A percentile compares a stretch with the other conserved stretches of the same genome.
Conservation (phyloP, 2,797 vertebrate genomes). For the Sebastes elongatus region DNA sequence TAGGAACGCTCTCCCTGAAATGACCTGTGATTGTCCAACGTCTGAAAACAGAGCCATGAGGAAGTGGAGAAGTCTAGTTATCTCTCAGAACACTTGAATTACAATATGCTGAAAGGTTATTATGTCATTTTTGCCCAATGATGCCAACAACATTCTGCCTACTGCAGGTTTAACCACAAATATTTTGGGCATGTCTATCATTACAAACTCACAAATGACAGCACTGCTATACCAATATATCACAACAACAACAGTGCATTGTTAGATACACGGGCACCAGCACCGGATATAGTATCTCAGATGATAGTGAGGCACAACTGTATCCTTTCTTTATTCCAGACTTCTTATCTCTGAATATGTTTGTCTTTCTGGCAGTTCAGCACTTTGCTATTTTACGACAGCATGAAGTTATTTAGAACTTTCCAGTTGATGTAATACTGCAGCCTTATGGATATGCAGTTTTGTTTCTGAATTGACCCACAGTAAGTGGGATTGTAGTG, state of each 20-base stretch:
- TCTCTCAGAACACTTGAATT: too few relatives aligned
- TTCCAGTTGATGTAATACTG: neutral
- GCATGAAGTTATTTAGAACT: neutral
- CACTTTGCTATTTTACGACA: neutral
- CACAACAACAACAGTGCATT: neutral
- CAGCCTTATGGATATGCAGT: neutral
- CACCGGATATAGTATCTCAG: neutral
- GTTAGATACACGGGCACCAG: neutral
- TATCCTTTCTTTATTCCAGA: neutral
- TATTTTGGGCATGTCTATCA: too few relatives aligned
- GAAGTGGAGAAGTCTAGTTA: too few relatives aligned
- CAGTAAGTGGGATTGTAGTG: neutral
- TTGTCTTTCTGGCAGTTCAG: neutral
- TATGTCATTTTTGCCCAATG: too few relatives aligned
- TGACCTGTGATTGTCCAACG: too few relatives aligned
- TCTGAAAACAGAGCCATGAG: too few relatives aligned
- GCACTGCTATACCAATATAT: neutral
- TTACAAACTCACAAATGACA: neutral
- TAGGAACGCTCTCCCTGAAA: too few relatives aligned
- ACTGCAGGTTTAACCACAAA: too few relatives aligned
- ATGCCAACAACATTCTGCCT: too few relatives aligned
- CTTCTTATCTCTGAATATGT: neutral
- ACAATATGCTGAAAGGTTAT: too few relatives aligned
- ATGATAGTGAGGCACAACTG: neutral
- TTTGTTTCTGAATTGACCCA: neutral